A percentile compares a stretch with the other conserved stretches of the same genome.
phyloP scores from a whole-genome alignment of 92 coral and sea anemone species.

The Umimayanthus kanabou region DNA sequence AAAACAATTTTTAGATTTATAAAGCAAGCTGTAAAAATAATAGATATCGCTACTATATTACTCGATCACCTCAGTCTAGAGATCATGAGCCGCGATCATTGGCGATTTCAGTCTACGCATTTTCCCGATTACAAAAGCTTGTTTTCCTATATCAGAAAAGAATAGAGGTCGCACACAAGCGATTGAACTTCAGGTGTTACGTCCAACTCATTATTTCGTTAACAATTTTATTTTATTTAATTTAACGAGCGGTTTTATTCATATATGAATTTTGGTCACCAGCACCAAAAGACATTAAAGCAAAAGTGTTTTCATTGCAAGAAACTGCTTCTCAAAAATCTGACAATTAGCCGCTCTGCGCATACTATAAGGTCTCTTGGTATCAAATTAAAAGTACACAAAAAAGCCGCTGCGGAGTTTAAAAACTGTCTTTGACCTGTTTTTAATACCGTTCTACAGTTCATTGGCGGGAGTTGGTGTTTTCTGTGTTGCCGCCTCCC shows the following conservation, averaged over 20 bases:
- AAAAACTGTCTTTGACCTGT: conserved; percentile 35
- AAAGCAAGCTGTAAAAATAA: conserved; percentile 8
- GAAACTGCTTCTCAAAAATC: background rate
- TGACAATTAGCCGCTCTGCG: conserved; percentile 16
- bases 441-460: conserved; percentile 20
- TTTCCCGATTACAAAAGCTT: background rate
- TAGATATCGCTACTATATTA: background rate
- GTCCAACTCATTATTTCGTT: background rate
- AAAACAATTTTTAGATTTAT: background rate
- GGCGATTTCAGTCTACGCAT: background rate
- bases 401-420: conserved; percentile 7
- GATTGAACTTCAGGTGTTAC: conserved; percentile 20
- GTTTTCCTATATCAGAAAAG: background rate
- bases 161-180: background rate
- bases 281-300: background rate
- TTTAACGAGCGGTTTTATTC: conserved; percentile 18
- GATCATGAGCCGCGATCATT: background rate
- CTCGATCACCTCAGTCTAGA: background rate
- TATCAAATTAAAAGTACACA: conserved; percentile 21
- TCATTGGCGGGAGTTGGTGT: background rate
- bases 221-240: conserved; percentile 32
- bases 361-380: background rate
- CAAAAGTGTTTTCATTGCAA: conserved; percentile 5
- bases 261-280: background rate
- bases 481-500: conserved; percentile 36